Base-by-base conservation (phyloP, 2,797 vertebrate species). In the Adelosebastes latens region DNA sequence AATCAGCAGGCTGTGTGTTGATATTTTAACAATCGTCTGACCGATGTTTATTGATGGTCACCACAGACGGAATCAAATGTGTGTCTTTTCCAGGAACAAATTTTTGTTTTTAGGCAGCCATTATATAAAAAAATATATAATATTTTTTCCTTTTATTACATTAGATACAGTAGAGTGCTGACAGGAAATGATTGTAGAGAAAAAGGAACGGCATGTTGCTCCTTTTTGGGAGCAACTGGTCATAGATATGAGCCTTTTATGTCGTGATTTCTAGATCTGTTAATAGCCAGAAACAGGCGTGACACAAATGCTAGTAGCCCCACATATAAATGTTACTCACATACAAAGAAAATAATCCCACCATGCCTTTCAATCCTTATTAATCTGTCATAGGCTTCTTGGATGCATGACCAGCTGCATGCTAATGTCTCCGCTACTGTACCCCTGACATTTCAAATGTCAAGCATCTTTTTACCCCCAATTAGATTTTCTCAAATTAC, bases 401-500 rank as follows among this genome's bases (percentile, higher is more conserved):
- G 53, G 59, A 59, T 74, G 59, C 52, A 53, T 31, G 39, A 64
- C 52, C 42, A 72, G 53, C 63, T 71, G 66, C 72, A 81, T 79
- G 49, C 59, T 77, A 77, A 88, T 82, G 74, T 83, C 61, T 84
- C 49, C 24, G 29, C 55, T 9, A 59, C 75, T 31, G 68, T 59
- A 22, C 24, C 56, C 52, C 32, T 52, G 74, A 79, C 61, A 88
- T 91, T 92, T 87, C 22, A 88, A 88, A 88, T 46, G 80, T 68
- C 73, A 53, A 68, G 49, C 66, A 76, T 87, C 62, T 75, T 74
- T 82, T 78, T 77, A 73, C 32, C 71, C 71, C 59, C 84, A 84
- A 90, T 91, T 90, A 61, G 72, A 89, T 92, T 86, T 87, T 82
- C 75, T 87, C 79, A 84, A 85, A 91, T 90, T 79, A 87, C 79